A percentile compares a stretch with the other conserved stretches of the same genome.
Conservation (phyloP, 2,888 invertebrate genomes). For the Theretra japonica region DNA sequence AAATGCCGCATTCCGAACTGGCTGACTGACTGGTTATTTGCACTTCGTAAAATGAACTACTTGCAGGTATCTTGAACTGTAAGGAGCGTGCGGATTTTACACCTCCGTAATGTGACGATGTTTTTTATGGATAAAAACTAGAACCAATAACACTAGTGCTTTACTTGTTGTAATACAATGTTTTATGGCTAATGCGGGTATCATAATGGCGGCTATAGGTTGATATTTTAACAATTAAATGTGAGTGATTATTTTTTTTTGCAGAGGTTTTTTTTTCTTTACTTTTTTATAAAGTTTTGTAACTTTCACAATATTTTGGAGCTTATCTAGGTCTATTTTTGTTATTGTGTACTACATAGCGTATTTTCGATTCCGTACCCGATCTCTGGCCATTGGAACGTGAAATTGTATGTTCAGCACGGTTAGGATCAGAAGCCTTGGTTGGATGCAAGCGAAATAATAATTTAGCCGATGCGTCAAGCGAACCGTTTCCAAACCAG, state of each 20-base stretch:
- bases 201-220: neutral
- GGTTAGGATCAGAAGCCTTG: neutral
- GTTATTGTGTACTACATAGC: neutral
- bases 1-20: slow-evolving; percentile 5
- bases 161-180: neutral
- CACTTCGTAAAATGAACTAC: neutral
- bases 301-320: neutral
- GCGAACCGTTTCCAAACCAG: neutral
- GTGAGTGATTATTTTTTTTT: neutral
- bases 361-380: neutral
- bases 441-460: slow-evolving; percentile 7
- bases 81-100: neutral
- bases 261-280: neutral
- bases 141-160: neutral
- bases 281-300: neutral
- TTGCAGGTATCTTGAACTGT: neutral
- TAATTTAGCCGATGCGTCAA: slow-evolving; percentile 3
- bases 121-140: neutral
- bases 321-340: neutral
- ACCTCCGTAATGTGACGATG: neutral
- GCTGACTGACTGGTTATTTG: neutral
- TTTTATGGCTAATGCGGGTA: neutral
- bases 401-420: slow-evolving; percentile 4
- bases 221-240: neutral
- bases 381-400: neutral